Evolutionary conservation across 1,140 invertebrate genomes (phyloP), one percentile per base, ranked within the genome.

Genomic region (Wiebesia pumilae): DNA sequence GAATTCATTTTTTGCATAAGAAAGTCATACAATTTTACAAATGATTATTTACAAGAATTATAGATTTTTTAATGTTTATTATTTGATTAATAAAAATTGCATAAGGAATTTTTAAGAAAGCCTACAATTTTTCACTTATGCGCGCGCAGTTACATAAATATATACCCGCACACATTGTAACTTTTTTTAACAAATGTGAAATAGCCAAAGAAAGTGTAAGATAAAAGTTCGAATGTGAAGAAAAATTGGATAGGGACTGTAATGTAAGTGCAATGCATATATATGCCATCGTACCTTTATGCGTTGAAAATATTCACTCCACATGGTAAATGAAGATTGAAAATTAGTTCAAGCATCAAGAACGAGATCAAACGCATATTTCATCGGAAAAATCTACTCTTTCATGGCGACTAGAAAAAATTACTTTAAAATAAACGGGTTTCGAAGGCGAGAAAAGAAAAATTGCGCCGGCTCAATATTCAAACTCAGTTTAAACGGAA

Each of bases 381-480:
- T 33, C 19, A n/a, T 35, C 30, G 9, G 69, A 71, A 71, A 35
- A 1, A 43, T 24, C 14, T 14, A 58, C 27, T 75, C 35, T 77
- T 84, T 78, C 14, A 78, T 78, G 47, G 77, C n/a, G n/a, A 21
- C 38, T 54, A 54, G 43, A 35, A 21, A 54, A 78, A 51, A 54
- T 54, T 33, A 47, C 9, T 10, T 54, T 54, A 54, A 54, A 10
- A n/a, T 30, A n/a, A 35, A 54, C 16, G n/a, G 24, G 16, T 51
- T 54, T 47, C 12, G 19, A 33, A 78, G 14, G n/a, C 3, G n/a
- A 30, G 14, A 27, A 27, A 35, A 33, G 12, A 54, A 54, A 54
- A 54, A 54, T 54, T 78, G 1, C 10, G 38, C 47, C 30, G 1
- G 30, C 21, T 33, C 14, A n/a, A 33, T 7, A 35, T 35, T 54